These are phyloP conservation scores for Anguilla megastoma DNA, from an alignment of 2,797 vertebrate genomes.

Conservation along the genomic window DNA sequence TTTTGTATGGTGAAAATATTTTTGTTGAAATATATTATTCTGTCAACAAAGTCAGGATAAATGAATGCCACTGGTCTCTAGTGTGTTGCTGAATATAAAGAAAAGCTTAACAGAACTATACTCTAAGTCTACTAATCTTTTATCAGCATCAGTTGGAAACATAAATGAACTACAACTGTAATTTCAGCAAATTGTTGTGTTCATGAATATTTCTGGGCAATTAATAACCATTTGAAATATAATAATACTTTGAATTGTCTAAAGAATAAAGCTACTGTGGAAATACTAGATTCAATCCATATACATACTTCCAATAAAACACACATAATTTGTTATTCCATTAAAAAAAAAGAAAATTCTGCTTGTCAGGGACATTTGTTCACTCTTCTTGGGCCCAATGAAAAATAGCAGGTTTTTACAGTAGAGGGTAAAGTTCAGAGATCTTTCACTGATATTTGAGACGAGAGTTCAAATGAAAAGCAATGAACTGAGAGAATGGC, in stretches of 20 bases:
- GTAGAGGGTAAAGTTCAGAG: slow-evolving; percentile 20
- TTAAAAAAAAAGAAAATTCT: not conserved
- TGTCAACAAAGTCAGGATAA: not conserved
- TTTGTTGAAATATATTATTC: not conserved
- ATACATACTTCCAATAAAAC: not conserved
- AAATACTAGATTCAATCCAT: not conserved
- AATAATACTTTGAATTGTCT: not conserved
- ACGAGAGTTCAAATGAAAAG: slow-evolving; percentile 27
- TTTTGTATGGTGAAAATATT: no score
- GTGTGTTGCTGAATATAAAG: not conserved
- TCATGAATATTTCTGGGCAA: not conserved
- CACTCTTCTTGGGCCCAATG: not conserved
- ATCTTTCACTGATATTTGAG: slow-evolving; percentile 13
- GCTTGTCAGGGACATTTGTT: not conserved
- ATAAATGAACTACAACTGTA: not conserved
- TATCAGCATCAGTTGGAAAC: not conserved
- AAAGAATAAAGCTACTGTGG: not conserved
- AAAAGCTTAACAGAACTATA: not conserved
- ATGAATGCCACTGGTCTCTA: not conserved
- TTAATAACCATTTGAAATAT: not conserved
- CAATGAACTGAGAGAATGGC: slow-evolving; percentile 22
- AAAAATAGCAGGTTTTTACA: slow-evolving; percentile 14
- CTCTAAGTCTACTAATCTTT: not conserved
- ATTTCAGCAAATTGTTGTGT: not conserved
- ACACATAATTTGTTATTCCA: not conserved